Percentiles rank a stretch among this genome's conserved stretches.
phyloP scores from a whole-genome alignment of 2,113 vertebrate genomes.

The Alexandromys fortis region DNA sequence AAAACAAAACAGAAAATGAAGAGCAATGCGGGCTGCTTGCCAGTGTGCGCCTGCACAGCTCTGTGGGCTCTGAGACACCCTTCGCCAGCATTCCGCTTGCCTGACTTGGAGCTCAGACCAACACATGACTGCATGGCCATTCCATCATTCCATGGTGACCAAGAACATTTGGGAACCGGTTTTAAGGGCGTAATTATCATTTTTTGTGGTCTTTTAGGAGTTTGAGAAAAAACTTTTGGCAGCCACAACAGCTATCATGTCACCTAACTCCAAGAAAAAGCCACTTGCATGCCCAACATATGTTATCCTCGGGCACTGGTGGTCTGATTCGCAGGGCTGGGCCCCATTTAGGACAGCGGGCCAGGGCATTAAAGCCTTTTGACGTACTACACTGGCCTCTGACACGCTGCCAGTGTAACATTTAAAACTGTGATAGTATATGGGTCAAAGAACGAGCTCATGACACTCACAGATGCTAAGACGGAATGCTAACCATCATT shows the following conservation, averaged over 20 bases:
- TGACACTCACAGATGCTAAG: background rate
- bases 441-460: background rate
- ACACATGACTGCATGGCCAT: background rate
- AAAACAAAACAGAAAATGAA: background rate
- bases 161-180: background rate
- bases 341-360: constrained; percentile 59
- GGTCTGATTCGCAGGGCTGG: constrained; percentile 74
- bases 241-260: background rate
- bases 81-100: background rate
- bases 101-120: background rate
- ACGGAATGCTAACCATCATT: background rate
- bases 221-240: background rate
- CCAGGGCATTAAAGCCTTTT: constrained; percentile 72
- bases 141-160: background rate
- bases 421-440: background rate
- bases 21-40: too few species aligned
- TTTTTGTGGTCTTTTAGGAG: background rate
- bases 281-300: constrained; percentile 9
- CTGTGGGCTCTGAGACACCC: rapidly evolving
- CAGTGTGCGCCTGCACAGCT: rapidly evolving
- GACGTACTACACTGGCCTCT: constrained; percentile 73
- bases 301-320: constrained; percentile 56
- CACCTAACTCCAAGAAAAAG: background rate
- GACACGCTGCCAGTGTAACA: constrained; percentile 69
- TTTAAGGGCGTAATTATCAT: background rate